Base-by-base conservation (phyloP, 2,113 vertebrate species). In the Albula glossodonta region DNA sequence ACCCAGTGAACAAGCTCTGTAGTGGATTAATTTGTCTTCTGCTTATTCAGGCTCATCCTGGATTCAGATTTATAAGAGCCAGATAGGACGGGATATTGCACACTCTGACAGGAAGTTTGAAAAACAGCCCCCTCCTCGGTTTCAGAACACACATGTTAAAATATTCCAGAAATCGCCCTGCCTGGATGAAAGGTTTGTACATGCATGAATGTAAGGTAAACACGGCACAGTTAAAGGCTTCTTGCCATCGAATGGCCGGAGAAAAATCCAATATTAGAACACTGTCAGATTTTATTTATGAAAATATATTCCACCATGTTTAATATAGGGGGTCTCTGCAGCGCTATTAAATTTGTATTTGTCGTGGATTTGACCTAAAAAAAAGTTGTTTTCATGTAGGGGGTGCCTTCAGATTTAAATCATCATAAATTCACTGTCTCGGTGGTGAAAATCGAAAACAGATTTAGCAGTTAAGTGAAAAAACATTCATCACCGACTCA, bases 401-500 rank as follows among this genome's bases (percentile, higher is more conserved):
- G 13, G 9, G 48, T 49, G 63, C 48, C 66, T 84, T 49, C 49
- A 84, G 10, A 74, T 51, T 51, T 74, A 70, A 84, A 66, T 13
- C 63, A 74, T 74, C 63, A 84, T 51, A 74, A 84, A 77, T 77
- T 22, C 63, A 50, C 53, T 31, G 53, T 66, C 82, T 66, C 57
- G 8, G 48, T 22, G 12, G 83, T 84, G 41, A n/a, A 74, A 77
- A 84, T 84, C 77, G 49, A 49, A 66, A 74, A 77, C 83, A 84
- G 83, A 84, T 77, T 77, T 77, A 84, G 48, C 63, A 84, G 41
- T 84, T 77, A 66, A 51, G 66, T 25, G 50, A 93, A 95, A 70
- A n/a, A 92, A 85, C 93, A 94, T 96, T 95, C 95, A 96, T 96
- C 95, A 96, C 56, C 15, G 91, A 94, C 95, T 96, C 94, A 94